These are phyloP conservation scores for Coremacera marginata DNA, from an alignment of 2,888 invertebrate genomes.

Conservation along the genomic window DNA sequence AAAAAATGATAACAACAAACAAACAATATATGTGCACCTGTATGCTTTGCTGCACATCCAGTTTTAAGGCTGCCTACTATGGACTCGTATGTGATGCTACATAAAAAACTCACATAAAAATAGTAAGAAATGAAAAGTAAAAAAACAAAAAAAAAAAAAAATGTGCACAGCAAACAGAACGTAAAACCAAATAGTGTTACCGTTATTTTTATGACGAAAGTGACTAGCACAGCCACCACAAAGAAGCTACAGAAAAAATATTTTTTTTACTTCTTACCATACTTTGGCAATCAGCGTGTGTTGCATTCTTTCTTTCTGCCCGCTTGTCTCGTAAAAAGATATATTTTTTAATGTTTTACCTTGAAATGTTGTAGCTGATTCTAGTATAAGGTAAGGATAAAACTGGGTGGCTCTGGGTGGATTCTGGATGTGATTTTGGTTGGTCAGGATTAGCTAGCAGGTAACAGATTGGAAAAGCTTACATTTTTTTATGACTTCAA, in stretches of 20 bases:
- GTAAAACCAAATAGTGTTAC: neutral
- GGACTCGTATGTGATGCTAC: neutral
- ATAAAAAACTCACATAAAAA: conserved; percentile 15
- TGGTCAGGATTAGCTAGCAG: too few relatives aligned
- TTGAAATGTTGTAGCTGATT: neutral
- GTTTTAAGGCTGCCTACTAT: conserved; percentile 18
- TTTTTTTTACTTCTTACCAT: neutral
- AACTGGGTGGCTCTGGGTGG: too few relatives aligned
- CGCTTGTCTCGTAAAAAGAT: conserved; percentile 1
- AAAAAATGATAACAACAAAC: neutral
- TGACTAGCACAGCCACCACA: too few relatives aligned
- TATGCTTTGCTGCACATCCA: neutral
- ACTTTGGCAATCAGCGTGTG: too few relatives aligned
- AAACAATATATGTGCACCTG: too few relatives aligned
- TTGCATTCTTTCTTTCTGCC: neutral
- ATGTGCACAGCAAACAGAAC: neutral
- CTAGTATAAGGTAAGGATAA: too few relatives aligned
- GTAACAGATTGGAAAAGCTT: too few relatives aligned
- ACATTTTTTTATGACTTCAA: too few relatives aligned
- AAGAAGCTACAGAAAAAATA: too few relatives aligned
- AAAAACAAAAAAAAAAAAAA: too few relatives aligned
- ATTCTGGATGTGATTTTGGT: too few relatives aligned
- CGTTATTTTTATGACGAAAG: neutral
- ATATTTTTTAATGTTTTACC: conserved; percentile 9
- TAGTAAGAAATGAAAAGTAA: neutral